Evolutionary conservation across 2,797 vertebrate genomes (phyloP), one percentile per base, ranked within the genome.

Genomic region (Helicolenus hilgendorfi): DNA sequence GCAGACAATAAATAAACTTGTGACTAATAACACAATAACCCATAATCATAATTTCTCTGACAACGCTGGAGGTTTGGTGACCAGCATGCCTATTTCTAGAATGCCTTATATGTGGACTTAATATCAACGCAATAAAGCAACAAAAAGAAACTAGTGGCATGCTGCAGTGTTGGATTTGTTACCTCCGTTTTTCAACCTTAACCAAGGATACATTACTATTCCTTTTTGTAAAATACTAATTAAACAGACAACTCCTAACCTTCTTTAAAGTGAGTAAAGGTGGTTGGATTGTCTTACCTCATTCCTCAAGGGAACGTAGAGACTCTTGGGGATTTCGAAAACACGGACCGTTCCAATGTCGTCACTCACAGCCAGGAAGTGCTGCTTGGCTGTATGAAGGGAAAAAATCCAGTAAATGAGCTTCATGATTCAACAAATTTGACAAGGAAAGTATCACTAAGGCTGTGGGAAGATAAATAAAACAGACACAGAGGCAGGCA

Each of bases 331-430:
- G 83, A 99, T 97, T 95, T 98, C 97, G 70, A 99, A 95, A 92
- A 99, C 91, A 75, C 97, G 97, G 60, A 99, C 93, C 1, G 97
- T 96, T 77, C 98, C 98, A 38, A 96, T 93, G 65, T 97, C 94
- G 36, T 99, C 98, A 11, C 97, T 96, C 85, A 98, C 94, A 2
- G 98, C 98, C 94, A 99, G 91, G 88, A 98, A 97, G 77, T 99
- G 98, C 89, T 98, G 98, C 91, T 97, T 98, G 53, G 96, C 98
- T 99, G 76, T 65, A 92, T 35, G 92, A 92, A 49, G 76, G 77
- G 85, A 83, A 83, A 15, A 78, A 18, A 68, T 18, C 10, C 24
- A 59, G 10, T 5, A 55, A 74, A 86, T 69, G 1, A 55, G 41
- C 4, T 18, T 41, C 11, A 75, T 63, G 11, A 15, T 14, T 62